Evolutionary conservation across 2,797 vertebrate species (phyloP), one percentile per base, ranked within the genome.

Genomic region (Pyrocephalus nanus): DNA sequence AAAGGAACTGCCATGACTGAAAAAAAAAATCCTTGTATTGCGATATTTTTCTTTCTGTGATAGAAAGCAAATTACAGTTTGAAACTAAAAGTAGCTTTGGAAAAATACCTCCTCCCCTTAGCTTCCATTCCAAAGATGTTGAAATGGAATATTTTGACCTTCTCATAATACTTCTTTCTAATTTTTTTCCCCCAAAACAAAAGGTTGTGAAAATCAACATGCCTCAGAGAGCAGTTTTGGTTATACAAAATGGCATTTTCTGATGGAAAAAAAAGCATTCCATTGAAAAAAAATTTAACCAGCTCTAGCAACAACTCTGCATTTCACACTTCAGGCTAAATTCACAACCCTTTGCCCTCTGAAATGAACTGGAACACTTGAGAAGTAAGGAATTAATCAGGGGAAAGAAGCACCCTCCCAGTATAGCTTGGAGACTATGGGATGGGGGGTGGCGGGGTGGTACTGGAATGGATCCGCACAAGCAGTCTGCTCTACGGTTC

Each of bases 61-160:
- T 47, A 83, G 45, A 92, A 83, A 82, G 53, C 5, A 32, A 95
- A 93, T 87, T 82, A 53, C 15, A 70, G 9, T 57, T 85, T 87
- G 71, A 94, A 96, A 95, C 74, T 93, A 96, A 82, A 94, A 95
- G 88, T 92, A 94, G 65, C 19, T 94, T 71, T 80, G 84, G 76
- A 91, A 95, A 94, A 88, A 61, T 45, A 91, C 81, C 71, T 87
- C 83, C 94, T 78, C 36, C 48, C 53, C 29, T 86, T 89, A 89
- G 57, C 78, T 91, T 91, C 75, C 25, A 84, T 80, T 86, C 69
- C 64, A 93, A 81, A 94, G 64, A 74, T 96, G 93, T 85, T 89
- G 92, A 96, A 97, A 97, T 92, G 94, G 95, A 97, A 96, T 95
- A 93, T 92, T 97, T 93, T 96, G 93, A 97, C 93, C 94, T 97